Percentiles rank a stretch among this genome's conserved stretches.
Evolutionary conservation across 2,113 vertebrate genomes (phyloP).

Genomic region (Nibea albiflora): DNA sequence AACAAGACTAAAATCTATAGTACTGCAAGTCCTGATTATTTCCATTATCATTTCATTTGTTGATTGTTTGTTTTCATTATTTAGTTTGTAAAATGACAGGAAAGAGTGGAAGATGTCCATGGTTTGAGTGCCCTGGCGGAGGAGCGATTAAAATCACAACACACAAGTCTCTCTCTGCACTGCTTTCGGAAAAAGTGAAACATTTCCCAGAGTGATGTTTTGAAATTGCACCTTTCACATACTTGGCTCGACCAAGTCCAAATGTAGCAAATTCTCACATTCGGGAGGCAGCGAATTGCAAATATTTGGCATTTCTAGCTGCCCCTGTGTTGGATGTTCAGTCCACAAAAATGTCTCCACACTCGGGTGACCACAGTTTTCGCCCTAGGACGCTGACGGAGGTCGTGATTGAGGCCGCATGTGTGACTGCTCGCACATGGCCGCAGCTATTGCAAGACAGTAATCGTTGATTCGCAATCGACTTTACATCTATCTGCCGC

Average conservation of each 20-base stretch:
- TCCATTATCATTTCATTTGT: neutral
- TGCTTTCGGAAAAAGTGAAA: neutral
- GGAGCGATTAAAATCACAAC: neutral
- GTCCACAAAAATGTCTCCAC: too few species aligned
- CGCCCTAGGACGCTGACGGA: too few species aligned
- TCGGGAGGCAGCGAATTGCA: neutral
- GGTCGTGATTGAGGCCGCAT: too few species aligned
- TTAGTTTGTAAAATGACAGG: neutral
- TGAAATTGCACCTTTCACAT: neutral
- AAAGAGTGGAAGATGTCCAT: neutral
- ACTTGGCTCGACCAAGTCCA: neutral
- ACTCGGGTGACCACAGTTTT: too few species aligned
- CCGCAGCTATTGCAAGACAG: too few species aligned
- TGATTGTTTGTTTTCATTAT: neutral
- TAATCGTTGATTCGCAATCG: neutral
- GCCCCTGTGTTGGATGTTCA: too few species aligned
- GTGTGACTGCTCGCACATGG: too few species aligned
- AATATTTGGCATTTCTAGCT: neutral
- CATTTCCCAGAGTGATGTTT: neutral
- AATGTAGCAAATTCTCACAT: neutral
- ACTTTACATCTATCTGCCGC: neutral
- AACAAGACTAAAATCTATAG: too few species aligned
- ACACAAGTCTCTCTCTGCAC: neutral
- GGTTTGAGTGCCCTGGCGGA: neutral
- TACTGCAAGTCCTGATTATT: neutral